Percentiles rank a stretch among this genome's conserved stretches.
These are phyloP conservation scores for Chrysolina haemoptera DNA, from an alignment of 2,888 invertebrate genomes.

Conservation along the genomic window DNA sequence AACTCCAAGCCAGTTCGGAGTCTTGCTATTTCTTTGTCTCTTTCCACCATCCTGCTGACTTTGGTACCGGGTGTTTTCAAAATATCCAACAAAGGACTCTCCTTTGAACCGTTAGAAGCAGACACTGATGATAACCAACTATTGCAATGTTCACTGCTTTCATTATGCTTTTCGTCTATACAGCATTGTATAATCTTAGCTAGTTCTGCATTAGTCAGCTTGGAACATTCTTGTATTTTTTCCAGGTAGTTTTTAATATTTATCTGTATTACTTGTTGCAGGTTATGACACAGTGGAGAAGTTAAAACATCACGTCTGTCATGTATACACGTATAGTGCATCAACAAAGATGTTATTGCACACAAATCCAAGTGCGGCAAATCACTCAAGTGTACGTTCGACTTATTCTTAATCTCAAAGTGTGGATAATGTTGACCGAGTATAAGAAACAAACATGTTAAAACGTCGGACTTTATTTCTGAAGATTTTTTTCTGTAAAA, in stretches of 20 bases:
- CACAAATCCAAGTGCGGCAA: constrained; percentile 54
- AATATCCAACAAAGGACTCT: constrained; percentile 63
- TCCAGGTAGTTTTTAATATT: constrained; percentile 64
- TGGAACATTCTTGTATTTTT: constrained; percentile 50
- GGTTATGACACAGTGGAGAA: constrained; percentile 62
- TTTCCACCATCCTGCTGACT: constrained; percentile 58
- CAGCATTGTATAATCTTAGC: constrained; percentile 55
- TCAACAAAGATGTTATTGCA: constrained; percentile 61
- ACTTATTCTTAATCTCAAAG: constrained; percentile 54
- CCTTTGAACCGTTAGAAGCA: constrained; percentile 40
- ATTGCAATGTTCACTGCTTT: constrained; percentile 32
- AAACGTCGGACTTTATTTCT: constrained; percentile 50
- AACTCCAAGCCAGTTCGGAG: constrained; percentile 75
- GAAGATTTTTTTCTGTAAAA: constrained; percentile 55
- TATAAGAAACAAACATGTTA: constrained; percentile 56
- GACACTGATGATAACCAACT: constrained; percentile 52
- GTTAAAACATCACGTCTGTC: constrained; percentile 65
- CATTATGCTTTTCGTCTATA: constrained; percentile 44
- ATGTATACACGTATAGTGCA: constrained; percentile 66
- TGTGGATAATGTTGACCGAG: constrained; percentile 59
- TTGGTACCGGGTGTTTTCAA: constrained; percentile 62
- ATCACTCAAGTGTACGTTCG: constrained; percentile 56
- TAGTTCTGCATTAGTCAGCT: constrained; percentile 58
- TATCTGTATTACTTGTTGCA: constrained; percentile 60
- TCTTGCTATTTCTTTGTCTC: constrained; percentile 70